These are phyloP conservation scores for Chiloscyllium plagiosum DNA, from an alignment of 2,113 vertebrate genomes.

Conservation along the genomic window DNA sequence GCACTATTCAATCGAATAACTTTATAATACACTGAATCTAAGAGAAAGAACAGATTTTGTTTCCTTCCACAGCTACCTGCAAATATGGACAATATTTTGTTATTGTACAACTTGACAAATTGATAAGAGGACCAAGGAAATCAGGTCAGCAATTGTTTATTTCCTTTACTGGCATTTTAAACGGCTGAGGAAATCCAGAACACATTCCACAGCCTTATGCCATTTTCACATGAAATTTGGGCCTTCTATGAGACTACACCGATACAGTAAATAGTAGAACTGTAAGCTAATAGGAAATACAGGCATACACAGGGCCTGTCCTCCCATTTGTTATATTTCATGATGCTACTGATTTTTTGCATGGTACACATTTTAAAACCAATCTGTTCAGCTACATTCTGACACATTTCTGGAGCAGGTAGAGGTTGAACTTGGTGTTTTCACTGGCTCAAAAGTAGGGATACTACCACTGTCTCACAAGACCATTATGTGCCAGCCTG, in stretches of 20 bases:
- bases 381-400: too few relatives aligned
- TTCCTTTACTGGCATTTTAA: not conserved
- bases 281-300: conserved; percentile 3
- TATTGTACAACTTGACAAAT: not conserved
- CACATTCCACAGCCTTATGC: not conserved
- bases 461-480: too few relatives aligned
- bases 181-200: not conserved
- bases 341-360: not conserved
- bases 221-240: not conserved
- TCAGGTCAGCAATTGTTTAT: too few relatives aligned
- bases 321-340: not conserved
- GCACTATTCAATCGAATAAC: not conserved
- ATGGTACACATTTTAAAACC: too few relatives aligned
- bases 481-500: too few relatives aligned
- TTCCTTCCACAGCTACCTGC: not conserved
- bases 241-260: not conserved
- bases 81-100: not conserved
- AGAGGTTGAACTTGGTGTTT: too few relatives aligned
- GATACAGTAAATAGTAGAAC: not conserved
- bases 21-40: not conserved
- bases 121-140: too few relatives aligned
- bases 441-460: too few relatives aligned
- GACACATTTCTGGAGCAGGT: too few relatives aligned
- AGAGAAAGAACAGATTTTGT: not conserved
- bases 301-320: not conserved